Percentiles rank a stretch among this genome's conserved stretches.
Evolutionary conservation across 2,797 vertebrate species (phyloP).

Genomic region (Gymnodraco acuticeps): DNA sequence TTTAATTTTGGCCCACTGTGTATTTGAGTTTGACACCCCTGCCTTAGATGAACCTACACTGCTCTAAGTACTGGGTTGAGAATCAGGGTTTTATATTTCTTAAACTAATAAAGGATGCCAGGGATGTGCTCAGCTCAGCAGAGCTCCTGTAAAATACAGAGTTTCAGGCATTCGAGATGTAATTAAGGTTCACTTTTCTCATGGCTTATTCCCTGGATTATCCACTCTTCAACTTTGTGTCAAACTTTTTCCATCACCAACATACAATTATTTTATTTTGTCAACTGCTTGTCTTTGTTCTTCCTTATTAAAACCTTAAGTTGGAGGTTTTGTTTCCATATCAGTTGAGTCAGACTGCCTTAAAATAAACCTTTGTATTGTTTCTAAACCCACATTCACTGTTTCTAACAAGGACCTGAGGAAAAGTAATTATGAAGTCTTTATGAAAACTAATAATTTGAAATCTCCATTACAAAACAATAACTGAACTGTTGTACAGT

Average conservation of each 20-base stretch:
- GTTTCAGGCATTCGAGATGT: slow-evolving; percentile 3
- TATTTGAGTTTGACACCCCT: no score
- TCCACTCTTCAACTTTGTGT: slow-evolving; percentile 2
- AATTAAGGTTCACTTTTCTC: slow-evolving; percentile 6
- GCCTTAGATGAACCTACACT: slow-evolving; percentile 22
- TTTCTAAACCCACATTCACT: neutral
- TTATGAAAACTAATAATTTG: no score
- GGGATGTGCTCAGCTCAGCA: slow-evolving; percentile 22
- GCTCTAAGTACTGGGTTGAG: slow-evolving; percentile 19
- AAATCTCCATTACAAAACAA: no score
- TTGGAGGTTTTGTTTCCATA: neutral
- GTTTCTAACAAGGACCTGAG: neutral
- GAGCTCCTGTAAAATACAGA: slow-evolving; percentile 25
- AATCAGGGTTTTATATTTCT: slow-evolving; percentile 18
- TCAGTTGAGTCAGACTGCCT: neutral
- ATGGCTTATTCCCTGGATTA: slow-evolving; percentile 1
- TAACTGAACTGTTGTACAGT: no score
- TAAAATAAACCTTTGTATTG: neutral
- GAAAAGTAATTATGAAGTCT: no score
- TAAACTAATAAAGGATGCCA: slow-evolving; percentile 36
- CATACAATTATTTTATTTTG: neutral
- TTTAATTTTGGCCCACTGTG: no score
- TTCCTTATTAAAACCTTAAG: neutral
- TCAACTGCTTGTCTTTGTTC: neutral
- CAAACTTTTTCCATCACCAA: neutral